Percentiles rank a stretch among this genome's conserved stretches.
Conservation (phyloP, 2,797 vertebrate species). For the Rallus crepitans region DNA sequence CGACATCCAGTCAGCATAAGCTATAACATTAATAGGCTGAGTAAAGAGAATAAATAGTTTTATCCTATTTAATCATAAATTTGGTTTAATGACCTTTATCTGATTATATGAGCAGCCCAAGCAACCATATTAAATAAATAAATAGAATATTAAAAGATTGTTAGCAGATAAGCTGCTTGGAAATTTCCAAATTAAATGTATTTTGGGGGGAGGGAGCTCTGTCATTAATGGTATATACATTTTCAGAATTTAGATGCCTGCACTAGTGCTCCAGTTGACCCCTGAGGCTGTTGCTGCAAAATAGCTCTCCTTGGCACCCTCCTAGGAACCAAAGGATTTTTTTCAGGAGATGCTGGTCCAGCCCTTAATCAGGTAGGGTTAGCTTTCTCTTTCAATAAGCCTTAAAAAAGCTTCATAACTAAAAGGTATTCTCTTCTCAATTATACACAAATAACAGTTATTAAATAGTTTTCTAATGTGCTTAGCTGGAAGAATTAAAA, state of each 20-base stretch:
- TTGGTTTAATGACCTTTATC: slow-evolving; percentile 83
- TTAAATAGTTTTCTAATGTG: background rate
- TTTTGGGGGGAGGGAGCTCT: background rate
- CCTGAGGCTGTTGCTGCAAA: slow-evolving; percentile 15
- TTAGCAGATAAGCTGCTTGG: slow-evolving; percentile 82
- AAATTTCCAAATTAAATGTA: slow-evolving; percentile 79
- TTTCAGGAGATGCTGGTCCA: background rate
- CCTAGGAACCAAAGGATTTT: background rate
- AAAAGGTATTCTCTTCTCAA: background rate
- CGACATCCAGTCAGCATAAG: slow-evolving; percentile 73
- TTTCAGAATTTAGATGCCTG: slow-evolving; percentile 74
- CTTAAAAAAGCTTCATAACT: background rate
- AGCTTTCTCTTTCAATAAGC: background rate
- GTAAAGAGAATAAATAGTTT: slow-evolving; percentile 79
- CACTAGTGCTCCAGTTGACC: slow-evolving; percentile 56
- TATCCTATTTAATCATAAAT: slow-evolving; percentile 85
- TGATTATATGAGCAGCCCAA: slow-evolving; percentile 80
- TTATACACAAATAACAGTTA: background rate
- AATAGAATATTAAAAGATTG: slow-evolving; percentile 82
- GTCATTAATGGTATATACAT: slow-evolving; percentile 76
- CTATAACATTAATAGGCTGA: slow-evolving; percentile 79
- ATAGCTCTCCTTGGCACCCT: background rate
- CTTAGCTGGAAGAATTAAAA: background rate
- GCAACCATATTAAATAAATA: slow-evolving; percentile 82
- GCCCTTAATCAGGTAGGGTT: background rate